Evolutionary conservation across 2,888 invertebrate species (phyloP).

Genomic region (Blastobasis lacticolella): DNA sequence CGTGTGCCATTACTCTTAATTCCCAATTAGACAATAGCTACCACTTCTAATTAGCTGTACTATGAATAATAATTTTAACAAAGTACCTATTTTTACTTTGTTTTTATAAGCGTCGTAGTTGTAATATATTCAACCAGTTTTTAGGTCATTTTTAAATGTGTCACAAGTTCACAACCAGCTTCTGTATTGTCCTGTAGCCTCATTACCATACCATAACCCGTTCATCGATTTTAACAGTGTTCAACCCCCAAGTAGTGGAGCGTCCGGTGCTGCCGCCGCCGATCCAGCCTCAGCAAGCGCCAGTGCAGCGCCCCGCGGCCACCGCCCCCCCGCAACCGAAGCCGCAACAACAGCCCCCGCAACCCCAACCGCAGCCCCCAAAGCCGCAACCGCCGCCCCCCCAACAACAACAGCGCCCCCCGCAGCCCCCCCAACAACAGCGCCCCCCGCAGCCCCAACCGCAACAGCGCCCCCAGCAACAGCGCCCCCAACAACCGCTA

Average conservation of each 20-base stretch:
- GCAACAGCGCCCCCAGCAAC: constrained; percentile 9
- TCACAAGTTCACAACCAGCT: too few species aligned
- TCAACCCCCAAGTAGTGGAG: constrained; percentile 42
- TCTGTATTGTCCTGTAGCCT: too few species aligned
- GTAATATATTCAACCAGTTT: too few species aligned
- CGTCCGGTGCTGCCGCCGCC: not conserved
- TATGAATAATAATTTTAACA: too few species aligned
- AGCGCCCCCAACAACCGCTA: constrained; percentile 11
- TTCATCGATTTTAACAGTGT: constrained; percentile 33
- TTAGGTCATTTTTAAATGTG: too few species aligned
- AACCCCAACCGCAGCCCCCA: not conserved
- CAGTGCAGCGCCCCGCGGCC: not conserved
- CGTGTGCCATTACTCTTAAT: too few species aligned
- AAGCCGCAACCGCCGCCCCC: constrained; percentile 4
- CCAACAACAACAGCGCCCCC: constrained; percentile 2
- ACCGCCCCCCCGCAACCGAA: not conserved
- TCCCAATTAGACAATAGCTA: too few species aligned
- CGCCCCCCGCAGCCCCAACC: constrained; percentile 14
- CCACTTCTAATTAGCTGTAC: too few species aligned
- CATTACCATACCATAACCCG: too few species aligned
- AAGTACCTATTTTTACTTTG: too few species aligned
- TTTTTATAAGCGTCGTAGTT: too few species aligned
- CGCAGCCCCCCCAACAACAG: constrained; percentile 3
- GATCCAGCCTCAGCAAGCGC: not conserved
- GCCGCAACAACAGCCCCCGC: not conserved